phyloP scores from a whole-genome alignment of 2,113 vertebrate species.

The Odobenus rosmarus region DNA sequence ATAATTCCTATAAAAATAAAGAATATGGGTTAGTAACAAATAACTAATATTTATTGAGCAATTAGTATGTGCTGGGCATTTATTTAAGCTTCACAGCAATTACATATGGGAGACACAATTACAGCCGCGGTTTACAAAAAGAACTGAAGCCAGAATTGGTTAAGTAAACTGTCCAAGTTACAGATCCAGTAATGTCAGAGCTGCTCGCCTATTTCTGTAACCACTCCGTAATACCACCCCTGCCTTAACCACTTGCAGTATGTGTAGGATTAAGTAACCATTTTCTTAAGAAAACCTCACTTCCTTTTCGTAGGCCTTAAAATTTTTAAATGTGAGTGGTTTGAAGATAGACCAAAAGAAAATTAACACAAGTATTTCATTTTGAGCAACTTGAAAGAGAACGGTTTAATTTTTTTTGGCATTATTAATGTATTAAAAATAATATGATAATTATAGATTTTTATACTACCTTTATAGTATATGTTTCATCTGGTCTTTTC shows the following conservation, averaged over 20 bases:
- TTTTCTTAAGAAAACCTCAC: neutral
- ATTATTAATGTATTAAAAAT: neutral
- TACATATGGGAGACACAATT: neutral
- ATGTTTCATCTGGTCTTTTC: neutral
- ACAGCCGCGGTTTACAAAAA: neutral
- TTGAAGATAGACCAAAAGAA: neutral
- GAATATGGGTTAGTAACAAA: neutral
- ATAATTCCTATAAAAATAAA: neutral
- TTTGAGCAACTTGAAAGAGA: neutral
- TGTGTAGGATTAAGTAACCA: neutral
- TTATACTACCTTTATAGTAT: neutral
- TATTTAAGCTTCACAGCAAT: neutral
- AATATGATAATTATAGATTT: neutral
- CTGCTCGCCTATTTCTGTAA: neutral
- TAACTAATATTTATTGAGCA: neutral
- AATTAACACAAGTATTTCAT: neutral
- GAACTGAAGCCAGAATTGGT: neutral
- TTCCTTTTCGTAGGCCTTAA: neutral
- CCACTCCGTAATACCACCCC: rapidly evolving
- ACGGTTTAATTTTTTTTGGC: neutral
- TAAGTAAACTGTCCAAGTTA: neutral
- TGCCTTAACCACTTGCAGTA: neutral
- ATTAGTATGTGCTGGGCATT: neutral
- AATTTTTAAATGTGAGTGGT: neutral
- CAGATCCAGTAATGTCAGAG: neutral